A percentile compares a stretch with the other conserved stretches of the same genome.
These are phyloP conservation scores for Drosophila oshimai DNA, from an alignment of 1,140 invertebrate genomes.

Conservation along the genomic window DNA sequence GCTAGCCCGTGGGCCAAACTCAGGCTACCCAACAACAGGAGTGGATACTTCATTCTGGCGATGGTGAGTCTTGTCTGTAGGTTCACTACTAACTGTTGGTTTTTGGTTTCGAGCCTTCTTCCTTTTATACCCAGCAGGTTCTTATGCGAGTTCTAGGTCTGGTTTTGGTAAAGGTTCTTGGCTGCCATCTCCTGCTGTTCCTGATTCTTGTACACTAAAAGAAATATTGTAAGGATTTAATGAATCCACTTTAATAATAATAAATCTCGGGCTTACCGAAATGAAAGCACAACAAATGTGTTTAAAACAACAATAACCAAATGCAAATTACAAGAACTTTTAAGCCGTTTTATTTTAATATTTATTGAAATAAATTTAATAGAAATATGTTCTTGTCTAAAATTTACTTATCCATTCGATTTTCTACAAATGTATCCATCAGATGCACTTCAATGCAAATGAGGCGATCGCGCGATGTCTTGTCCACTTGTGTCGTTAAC, in stretches of 20 bases:
- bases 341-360: too few relatives aligned
- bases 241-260: not conserved
- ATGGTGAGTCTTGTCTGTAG: not conserved
- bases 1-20: constrained; percentile 54
- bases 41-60: constrained; percentile 48
- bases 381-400: not conserved
- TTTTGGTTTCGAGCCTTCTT: not conserved
- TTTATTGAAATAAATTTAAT: not conserved
- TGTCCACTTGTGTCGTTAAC: constrained; percentile 56
- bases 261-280: too few relatives aligned
- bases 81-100: constrained; percentile 23
- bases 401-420: not conserved
- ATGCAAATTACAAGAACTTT: too few relatives aligned
- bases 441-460: constrained; percentile 35
- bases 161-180: constrained; percentile 10
- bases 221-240: not conserved
- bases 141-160: constrained; percentile 26
- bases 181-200: not conserved
- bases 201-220: constrained; percentile 1
- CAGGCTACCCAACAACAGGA: constrained; percentile 37
- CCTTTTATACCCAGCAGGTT: constrained; percentile 37
- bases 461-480: constrained; percentile 31
- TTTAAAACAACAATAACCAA: too few relatives aligned
- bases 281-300: too few relatives aligned
- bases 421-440: constrained; percentile 21